phyloP scores from a whole-genome alignment of 1,140 invertebrate species.

The Aphis gossypii region DNA sequence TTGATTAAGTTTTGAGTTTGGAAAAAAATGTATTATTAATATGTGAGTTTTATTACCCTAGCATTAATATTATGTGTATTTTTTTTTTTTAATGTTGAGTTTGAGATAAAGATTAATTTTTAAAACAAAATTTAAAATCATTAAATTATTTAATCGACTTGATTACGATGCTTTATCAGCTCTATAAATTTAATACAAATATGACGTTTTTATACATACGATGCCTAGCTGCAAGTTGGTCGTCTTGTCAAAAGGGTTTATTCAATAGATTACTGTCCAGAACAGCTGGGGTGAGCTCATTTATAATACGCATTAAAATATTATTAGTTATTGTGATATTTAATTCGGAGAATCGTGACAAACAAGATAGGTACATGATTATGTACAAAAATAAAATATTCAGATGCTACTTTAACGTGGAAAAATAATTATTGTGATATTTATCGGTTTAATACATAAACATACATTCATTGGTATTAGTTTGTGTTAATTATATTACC shows the following conservation, averaged over 20 bases:
- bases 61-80: background rate
- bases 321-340: constrained; percentile 13
- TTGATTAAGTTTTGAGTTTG: background rate
- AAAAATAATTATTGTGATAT: background rate
- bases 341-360: background rate
- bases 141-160: background rate
- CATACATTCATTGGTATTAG: background rate
- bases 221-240: background rate
- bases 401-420: background rate
- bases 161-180: background rate
- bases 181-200: background rate
- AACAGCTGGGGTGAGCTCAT: background rate
- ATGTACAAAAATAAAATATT: background rate
- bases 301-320: background rate
- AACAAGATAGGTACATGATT: background rate
- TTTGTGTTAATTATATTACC: background rate
- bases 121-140: background rate
- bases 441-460: background rate
- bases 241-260: background rate
- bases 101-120: background rate
- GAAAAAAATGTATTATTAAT: background rate
- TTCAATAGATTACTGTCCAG: background rate
- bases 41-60: too few species aligned
- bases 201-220: background rate
- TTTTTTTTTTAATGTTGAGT: background rate